A percentile compares a stretch with the other conserved stretches of the same genome.
Conservation (phyloP, 2,113 vertebrate species). For the Amphiprion ocellaris region DNA sequence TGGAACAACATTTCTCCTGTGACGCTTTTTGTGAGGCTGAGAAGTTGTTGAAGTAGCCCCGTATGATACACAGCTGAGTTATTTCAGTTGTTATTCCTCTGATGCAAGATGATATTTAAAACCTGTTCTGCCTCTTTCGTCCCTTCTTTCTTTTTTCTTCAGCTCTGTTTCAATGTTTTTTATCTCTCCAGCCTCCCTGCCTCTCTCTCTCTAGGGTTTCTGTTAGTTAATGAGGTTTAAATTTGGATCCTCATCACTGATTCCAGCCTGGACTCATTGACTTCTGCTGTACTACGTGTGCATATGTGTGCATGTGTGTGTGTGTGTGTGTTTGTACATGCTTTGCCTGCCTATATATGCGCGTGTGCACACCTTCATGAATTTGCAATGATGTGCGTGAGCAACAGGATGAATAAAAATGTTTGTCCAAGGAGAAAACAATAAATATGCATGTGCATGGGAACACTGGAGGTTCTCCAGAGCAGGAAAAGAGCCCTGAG, state of each 20-base stretch:
- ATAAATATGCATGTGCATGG: constrained; percentile 50
- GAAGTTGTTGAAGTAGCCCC: no score
- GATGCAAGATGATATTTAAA: no score
- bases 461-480: constrained; percentile 14
- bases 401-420: constrained; percentile 29
- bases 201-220: constrained; percentile 34
- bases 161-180: no score
- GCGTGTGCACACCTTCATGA: constrained; percentile 5
- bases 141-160: no score
- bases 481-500: constrained; percentile 34
- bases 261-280: constrained; percentile 55
- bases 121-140: no score
- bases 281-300: constrained; percentile 11
- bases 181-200: neutral
- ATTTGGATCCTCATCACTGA: constrained; percentile 63
- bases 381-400: constrained; percentile 9
- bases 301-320: constrained; percentile 24
- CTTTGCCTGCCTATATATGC: neutral
- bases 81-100: no score
- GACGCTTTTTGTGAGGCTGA: no score
- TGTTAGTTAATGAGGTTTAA: constrained; percentile 69
- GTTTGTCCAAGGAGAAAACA: constrained; percentile 16
- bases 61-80: no score
- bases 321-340: constrained; percentile 10
- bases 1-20: no score